Conservation (phyloP, 2,888 invertebrate species). For the Argyresthia goedartella region DNA sequence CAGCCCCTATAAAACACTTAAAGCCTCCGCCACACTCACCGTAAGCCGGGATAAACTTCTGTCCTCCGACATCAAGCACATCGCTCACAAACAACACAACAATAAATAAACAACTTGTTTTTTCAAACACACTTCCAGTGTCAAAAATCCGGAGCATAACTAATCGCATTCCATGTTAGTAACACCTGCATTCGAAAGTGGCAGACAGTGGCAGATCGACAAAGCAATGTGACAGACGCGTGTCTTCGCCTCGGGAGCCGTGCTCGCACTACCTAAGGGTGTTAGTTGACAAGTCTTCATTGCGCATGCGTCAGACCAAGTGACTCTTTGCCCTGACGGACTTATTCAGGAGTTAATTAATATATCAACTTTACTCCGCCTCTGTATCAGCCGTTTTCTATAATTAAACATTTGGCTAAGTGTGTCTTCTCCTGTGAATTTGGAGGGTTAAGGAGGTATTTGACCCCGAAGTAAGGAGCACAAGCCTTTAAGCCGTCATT, state of each 20-base stretch:
- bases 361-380: slow-evolving; percentile 65
- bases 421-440: slow-evolving; percentile 8
- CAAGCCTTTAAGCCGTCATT: too few relatives aligned
- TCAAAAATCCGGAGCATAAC: neutral
- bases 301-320: slow-evolving; percentile 60
- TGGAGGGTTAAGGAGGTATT: neutral
- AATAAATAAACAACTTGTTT: slow-evolving; percentile 16
- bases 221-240: slow-evolving; percentile 15
- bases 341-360: slow-evolving; percentile 68
- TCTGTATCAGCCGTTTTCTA: slow-evolving; percentile 52
- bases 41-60: slow-evolving; percentile 39
- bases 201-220: neutral
- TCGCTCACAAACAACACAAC: slow-evolving; percentile 30
- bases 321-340: slow-evolving; percentile 60
- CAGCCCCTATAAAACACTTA: slow-evolving; percentile 6
- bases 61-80: slow-evolving; percentile 42
- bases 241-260: slow-evolving; percentile 34
- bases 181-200: neutral
- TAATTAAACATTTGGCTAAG: slow-evolving; percentile 42
- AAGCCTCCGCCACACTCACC: slow-evolving; percentile 32
- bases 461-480: too few relatives aligned
- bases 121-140: slow-evolving; percentile 12
- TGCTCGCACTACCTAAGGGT: slow-evolving; percentile 48
- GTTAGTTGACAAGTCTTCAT: slow-evolving; percentile 37
- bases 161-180: neutral